These are phyloP conservation scores for Xanthorhoe spadicearia DNA, from an alignment of 2,888 invertebrate genomes.

Conservation along the genomic window DNA sequence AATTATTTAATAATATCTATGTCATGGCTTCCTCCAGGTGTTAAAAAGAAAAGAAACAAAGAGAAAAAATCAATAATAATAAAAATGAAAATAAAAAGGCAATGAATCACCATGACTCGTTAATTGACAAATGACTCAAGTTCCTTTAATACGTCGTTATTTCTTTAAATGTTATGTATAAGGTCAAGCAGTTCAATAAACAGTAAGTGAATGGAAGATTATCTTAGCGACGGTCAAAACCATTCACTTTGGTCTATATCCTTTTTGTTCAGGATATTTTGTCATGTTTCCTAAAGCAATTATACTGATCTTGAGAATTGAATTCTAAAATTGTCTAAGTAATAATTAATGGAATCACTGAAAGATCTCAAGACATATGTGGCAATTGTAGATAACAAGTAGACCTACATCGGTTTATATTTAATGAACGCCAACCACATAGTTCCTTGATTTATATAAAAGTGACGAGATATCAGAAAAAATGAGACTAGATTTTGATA, in stretches of 20 bases:
- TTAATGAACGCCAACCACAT: no score
- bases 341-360: no score
- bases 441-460: no score
- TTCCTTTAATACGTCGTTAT: constrained; percentile 9
- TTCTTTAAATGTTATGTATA: constrained; percentile 3
- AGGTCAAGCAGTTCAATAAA: constrained; percentile 9
- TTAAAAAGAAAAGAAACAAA: no score
- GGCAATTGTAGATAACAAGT: no score
- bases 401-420: no score
- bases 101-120: constrained; percentile 9
- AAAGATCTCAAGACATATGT: no score
- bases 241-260: constrained; percentile 9
- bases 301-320: background rate
- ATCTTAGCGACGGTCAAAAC: constrained; percentile 6
- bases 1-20: no score
- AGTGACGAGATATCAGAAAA: no score
- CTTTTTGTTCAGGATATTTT: constrained; percentile 4
- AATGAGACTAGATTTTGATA: no score
- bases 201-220: constrained; percentile 12
- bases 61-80: background rate
- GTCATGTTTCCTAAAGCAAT: background rate
- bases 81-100: background rate
- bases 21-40: no score
- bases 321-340: no score
- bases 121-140: constrained; percentile 9